phyloP scores from a whole-genome alignment of 2,797 vertebrate genomes.

The Tragopan temminckii region DNA sequence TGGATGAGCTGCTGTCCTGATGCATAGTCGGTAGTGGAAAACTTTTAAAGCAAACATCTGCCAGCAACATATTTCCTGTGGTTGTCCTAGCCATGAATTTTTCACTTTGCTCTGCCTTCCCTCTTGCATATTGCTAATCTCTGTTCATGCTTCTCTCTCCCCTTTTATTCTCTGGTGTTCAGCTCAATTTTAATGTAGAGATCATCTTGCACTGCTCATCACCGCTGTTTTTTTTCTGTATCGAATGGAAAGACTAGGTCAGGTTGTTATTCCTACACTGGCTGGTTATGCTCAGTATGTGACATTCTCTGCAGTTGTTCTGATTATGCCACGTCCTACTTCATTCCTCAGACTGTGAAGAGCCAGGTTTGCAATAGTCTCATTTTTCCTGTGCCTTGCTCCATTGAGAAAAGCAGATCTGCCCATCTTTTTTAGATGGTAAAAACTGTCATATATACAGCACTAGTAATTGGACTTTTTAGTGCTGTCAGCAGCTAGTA shows the following conservation, averaged over 20 bases:
- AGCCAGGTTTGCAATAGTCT: conserved; percentile 1
- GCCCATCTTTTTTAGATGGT: conserved; percentile 15
- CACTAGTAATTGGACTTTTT: not conserved
- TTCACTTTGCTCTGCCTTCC: conserved; percentile 23
- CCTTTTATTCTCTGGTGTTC: not conserved
- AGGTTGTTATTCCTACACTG: not conserved
- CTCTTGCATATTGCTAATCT: not conserved
- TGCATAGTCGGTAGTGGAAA: not conserved
- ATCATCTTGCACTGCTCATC: not conserved
- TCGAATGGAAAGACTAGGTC: not conserved
- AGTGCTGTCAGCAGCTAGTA: not conserved
- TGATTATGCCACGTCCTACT: conserved; percentile 42
- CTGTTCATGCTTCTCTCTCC: not conserved
- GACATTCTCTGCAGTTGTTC: not conserved
- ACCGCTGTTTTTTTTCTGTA: not conserved
- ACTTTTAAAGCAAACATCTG: conserved; percentile 19
- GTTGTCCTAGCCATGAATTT: conserved; percentile 9
- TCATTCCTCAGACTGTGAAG: conserved; percentile 9
- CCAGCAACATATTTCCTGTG: conserved; percentile 36
- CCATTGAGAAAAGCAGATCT: conserved; percentile 8
- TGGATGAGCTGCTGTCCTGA: not conserved
- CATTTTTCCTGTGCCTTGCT: not conserved
- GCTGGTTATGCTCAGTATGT: conserved; percentile 1
- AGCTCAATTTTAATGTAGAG: not conserved
- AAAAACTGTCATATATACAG: conserved; percentile 25